Evolutionary conservation across 2,888 invertebrate species (phyloP), one percentile per base, ranked within the genome.

Genomic region (Lasioglossum zephyrum): DNA sequence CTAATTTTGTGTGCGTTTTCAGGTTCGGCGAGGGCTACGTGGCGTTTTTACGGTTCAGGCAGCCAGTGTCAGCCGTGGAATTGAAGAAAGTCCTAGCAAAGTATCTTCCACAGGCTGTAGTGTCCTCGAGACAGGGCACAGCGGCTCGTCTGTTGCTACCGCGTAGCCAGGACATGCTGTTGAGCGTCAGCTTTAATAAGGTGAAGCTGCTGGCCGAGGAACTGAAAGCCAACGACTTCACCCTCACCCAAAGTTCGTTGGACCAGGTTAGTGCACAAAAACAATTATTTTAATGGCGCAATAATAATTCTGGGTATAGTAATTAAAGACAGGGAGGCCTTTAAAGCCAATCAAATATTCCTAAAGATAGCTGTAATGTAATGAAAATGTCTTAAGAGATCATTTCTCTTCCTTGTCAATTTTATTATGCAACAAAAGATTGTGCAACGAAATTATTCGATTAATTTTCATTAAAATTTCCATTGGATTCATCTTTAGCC

Each of bases 11-110:
- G 26, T 4, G 13, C 60, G 13, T 31, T 72, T 3, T 9, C 90
- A 96, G 96, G 91, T 96, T 96, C 93, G 96, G 96, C 89, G 96
- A 96, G 83, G 96, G 96, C 8, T 96, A 96, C 95, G 95, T 96
- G 73, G 96, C 96, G 88, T 95, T 95, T 80, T 93, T 96, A 84
- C 94, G 95, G 82, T 94, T 95, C 87, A 91, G 92, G 63, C 89
- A 93, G 72, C 92, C 94, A 36, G 90, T 92, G 36, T 86, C 92
- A 41, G 79, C 87, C 44, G 82, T 89, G 85, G 94, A 94, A 80
- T 93, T 95, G 88, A 95, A 95, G 94, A 92, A 89, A 44, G 91
- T 92, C 82, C 94, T 95, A 87, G 85, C 77, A 6, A 91, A 91
- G 76, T 93, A 92, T 81, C 94, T 95, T 88, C 95, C 96, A 31